Percentiles rank a stretch among this genome's conserved stretches.
Conservation (phyloP, 2,888 invertebrate species). For the Eilema depressum region DNA sequence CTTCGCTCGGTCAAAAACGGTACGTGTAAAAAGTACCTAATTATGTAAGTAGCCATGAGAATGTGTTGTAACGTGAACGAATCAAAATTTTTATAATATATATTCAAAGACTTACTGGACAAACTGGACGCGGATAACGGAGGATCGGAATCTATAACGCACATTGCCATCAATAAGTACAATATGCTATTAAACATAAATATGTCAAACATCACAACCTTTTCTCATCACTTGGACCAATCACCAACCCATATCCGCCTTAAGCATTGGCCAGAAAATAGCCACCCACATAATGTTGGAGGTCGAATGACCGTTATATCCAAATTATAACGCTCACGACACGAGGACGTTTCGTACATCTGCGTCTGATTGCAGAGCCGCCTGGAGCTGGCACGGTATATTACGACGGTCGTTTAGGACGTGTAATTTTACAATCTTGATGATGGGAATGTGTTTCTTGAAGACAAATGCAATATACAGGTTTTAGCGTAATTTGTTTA, state of each 20-base stretch:
- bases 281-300: slow-evolving; percentile 37
- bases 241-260: slow-evolving; percentile 30
- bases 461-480: background rate
- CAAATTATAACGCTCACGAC: slow-evolving; percentile 41
- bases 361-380: slow-evolving; percentile 32
- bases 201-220: background rate
- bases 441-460: background rate
- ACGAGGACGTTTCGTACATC: slow-evolving; percentile 32
- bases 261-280: slow-evolving; percentile 44
- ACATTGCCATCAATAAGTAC: no score
- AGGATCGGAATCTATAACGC: no score
- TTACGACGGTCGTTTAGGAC: slow-evolving; percentile 14
- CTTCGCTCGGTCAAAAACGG: no score
- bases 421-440: slow-evolving; percentile 16
- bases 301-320: slow-evolving; percentile 34
- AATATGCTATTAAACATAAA: no score
- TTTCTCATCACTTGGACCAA: slow-evolving; percentile 20
- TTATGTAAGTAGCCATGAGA: no score
- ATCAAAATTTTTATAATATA: no score
- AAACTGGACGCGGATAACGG: no score
- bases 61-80: no score
- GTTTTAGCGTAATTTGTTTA: background rate
- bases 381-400: slow-evolving; percentile 9
- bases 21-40: no score
- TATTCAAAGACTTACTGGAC: no score